These are phyloP conservation scores for Chaetogeoica ovagalla DNA, from an alignment of 2,888 invertebrate genomes.

Conservation along the genomic window DNA sequence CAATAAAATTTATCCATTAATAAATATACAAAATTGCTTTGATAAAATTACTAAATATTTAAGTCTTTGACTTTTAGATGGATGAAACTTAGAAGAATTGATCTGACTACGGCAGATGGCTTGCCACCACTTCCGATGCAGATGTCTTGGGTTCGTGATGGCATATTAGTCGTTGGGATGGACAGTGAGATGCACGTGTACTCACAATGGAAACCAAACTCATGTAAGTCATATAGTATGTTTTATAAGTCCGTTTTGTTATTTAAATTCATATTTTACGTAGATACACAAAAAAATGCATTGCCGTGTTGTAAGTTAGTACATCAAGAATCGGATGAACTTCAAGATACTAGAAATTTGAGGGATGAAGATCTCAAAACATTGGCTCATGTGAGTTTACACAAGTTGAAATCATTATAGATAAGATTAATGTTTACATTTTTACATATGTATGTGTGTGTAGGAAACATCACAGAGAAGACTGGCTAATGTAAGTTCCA, in stretches of 20 bases:
- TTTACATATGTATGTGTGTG: constrained; percentile 26
- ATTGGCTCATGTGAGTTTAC: constrained; percentile 63
- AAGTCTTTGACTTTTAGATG: constrained; percentile 62
- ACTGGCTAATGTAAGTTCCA: constrained; percentile 73
- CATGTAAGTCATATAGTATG: constrained; percentile 57
- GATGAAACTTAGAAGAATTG: constrained; percentile 92
- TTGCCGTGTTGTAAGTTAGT: constrained; percentile 54
- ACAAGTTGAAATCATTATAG: background rate
- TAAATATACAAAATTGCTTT: too few relatives aligned
- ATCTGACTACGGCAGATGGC: constrained; percentile 91
- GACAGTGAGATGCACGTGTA: constrained; percentile 99
- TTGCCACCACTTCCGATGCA: constrained; percentile 97
- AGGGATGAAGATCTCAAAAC: constrained; percentile 72
- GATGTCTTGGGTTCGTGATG: constrained; percentile 97
- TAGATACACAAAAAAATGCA: constrained; percentile 33
- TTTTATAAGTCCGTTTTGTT: constrained; percentile 12
- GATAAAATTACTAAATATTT: background rate
- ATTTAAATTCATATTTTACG: background rate
- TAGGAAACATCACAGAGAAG: constrained; percentile 69
- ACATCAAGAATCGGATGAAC: constrained; percentile 69
- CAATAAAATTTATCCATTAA: too few relatives aligned
- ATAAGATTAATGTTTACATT: background rate
- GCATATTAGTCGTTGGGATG: constrained; percentile 97
- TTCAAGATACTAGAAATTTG: constrained; percentile 72
- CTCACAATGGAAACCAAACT: constrained; percentile 91